These are phyloP conservation scores for Sander lucioperca DNA, from an alignment of 2,113 vertebrate genomes.

Conservation along the genomic window DNA sequence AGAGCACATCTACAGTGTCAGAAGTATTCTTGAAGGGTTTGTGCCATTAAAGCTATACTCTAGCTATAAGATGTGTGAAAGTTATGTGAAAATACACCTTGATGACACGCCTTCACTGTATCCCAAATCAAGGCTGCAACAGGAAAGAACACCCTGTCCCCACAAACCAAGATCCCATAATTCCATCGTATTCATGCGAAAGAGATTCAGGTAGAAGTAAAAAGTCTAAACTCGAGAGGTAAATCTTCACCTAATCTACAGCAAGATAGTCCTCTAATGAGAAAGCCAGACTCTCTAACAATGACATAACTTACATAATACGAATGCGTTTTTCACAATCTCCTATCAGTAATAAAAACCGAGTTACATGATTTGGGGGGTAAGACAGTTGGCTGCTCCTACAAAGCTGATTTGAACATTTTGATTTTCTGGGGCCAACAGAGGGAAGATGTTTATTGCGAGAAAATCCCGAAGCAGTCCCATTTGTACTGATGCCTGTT, in stretches of 20 bases:
- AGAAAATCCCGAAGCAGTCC: conserved; percentile 7
- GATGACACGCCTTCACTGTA: not conserved
- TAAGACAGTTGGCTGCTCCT: not conserved
- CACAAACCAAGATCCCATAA: not conserved
- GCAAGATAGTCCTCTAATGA: not conserved
- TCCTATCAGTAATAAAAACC: not conserved
- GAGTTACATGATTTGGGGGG: not conserved
- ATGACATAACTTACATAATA: not conserved
- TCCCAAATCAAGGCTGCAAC: not conserved
- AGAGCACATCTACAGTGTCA: not conserved
- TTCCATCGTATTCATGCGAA: not conserved
- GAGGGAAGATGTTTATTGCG: conserved; percentile 14
- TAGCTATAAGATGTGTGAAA: not conserved
- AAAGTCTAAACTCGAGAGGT: not conserved
- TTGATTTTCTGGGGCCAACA: not conserved
- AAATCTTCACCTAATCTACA: not conserved
- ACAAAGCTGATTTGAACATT: conserved; percentile 24
- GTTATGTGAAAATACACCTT: not conserved
- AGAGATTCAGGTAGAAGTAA: not conserved
- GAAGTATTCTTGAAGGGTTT: not conserved
- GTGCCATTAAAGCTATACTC: not conserved
- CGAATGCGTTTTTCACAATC: not conserved
- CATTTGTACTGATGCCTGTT: conserved; percentile 25
- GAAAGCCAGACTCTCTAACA: not conserved
- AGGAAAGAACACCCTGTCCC: not conserved